Percentiles rank a stretch among this genome's conserved stretches.
These are phyloP conservation scores for Phaedon cochleariae DNA, from an alignment of 2,888 invertebrate species.

Conservation along the genomic window DNA sequence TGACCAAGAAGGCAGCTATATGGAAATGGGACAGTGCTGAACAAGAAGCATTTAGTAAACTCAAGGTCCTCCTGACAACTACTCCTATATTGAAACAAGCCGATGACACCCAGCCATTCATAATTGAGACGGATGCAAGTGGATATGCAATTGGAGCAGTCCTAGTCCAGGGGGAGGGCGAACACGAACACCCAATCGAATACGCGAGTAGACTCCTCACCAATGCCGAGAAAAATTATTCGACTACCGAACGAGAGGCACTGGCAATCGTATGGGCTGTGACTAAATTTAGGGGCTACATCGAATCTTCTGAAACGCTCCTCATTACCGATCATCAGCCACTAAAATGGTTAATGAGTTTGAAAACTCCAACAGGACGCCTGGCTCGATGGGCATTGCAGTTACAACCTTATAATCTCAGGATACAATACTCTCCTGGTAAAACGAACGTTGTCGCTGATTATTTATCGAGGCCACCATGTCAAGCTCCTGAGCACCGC, in stretches of 20 bases:
- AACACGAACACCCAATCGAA: constrained; percentile 41
- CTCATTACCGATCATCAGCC: constrained; percentile 61
- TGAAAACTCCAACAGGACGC: constrained; percentile 58
- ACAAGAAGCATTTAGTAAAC: constrained; percentile 27
- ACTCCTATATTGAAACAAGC: constrained; percentile 42
- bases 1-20: constrained; percentile 26
- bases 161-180: constrained; percentile 39
- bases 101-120: constrained; percentile 34
- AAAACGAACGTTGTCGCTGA: constrained; percentile 54
- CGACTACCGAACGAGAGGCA: constrained; percentile 40
- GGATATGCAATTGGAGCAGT: constrained; percentile 41
- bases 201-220: constrained; percentile 46
- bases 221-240: constrained; percentile 40
- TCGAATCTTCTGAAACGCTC: constrained; percentile 53
- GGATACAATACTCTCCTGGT: constrained; percentile 59
- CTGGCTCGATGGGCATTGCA: constrained; percentile 58
- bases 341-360: constrained; percentile 57
- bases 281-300: constrained; percentile 56
- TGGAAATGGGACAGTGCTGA: constrained; percentile 30
- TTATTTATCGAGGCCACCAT: constrained; percentile 48
- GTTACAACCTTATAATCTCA: constrained; percentile 55
- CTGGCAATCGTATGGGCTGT: constrained; percentile 50
- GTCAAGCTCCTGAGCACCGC: not conserved
- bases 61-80: constrained; percentile 33
- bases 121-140: constrained; percentile 45